Conservation (phyloP, 1,140 invertebrate genomes). For the Hylaeus anthracinus region DNA sequence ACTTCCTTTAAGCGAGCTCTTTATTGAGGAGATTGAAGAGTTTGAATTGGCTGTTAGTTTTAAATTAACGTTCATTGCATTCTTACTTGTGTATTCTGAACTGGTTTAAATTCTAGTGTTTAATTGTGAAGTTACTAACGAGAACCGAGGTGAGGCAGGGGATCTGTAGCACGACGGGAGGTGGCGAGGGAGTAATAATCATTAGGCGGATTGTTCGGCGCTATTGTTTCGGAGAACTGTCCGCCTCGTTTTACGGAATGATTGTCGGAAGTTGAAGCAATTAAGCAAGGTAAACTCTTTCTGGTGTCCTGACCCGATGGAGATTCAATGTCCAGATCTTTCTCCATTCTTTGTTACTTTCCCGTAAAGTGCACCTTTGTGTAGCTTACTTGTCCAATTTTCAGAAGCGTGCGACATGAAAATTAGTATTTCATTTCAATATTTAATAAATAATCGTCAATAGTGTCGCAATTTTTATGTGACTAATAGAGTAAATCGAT, state of each 20-base stretch:
- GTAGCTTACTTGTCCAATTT: too few species aligned
- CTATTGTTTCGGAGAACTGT: neutral
- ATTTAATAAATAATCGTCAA: too few species aligned
- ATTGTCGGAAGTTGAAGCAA: constrained; percentile 13
- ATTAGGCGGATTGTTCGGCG: neutral
- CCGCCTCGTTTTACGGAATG: neutral
- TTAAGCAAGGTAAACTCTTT: neutral
- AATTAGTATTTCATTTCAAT: too few species aligned
- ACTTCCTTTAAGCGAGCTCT: neutral
- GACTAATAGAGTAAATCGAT: too few species aligned
- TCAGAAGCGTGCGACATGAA: too few species aligned
- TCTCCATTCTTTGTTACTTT: neutral
- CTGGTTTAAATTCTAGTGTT: neutral
- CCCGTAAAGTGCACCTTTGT: too few species aligned
- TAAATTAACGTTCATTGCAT: too few species aligned
- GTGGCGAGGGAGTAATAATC: neutral
- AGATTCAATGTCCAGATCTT: neutral
- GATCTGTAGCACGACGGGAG: neutral
- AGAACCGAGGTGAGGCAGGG: neutral
- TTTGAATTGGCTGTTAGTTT: too few species aligned
- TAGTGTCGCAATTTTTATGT: too few species aligned
- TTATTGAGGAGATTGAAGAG: too few species aligned
- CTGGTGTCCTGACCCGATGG: neutral
- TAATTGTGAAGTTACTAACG: neutral
- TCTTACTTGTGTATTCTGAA: neutral